Evolutionary conservation across 2,888 invertebrate genomes (phyloP).

Genomic region (Lepidocyrtoides sp.): DNA sequence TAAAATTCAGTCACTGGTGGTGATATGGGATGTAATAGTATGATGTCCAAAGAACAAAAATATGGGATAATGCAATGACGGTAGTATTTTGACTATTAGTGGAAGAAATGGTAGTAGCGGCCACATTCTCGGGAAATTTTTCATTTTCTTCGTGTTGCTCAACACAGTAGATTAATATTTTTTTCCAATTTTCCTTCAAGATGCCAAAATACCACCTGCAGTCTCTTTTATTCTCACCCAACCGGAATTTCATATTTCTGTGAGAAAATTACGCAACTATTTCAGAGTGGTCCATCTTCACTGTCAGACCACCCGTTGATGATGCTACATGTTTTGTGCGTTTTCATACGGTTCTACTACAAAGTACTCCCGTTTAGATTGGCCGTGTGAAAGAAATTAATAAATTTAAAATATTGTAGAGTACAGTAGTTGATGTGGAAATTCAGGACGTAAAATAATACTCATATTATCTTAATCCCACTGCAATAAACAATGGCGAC

Average conservation of each 20-base stretch:
- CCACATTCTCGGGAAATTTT: slow-evolving; percentile 29
- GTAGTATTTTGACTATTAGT: not conserved
- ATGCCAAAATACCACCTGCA: slow-evolving; percentile 2
- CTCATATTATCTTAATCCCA: no score
- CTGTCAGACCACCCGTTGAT: not conserved
- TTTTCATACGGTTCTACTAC: not conserved
- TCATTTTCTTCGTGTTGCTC: slow-evolving; percentile 69
- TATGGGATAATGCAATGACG: no score
- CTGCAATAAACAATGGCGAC: no score
- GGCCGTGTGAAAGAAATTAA: not conserved
- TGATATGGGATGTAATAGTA: no score
- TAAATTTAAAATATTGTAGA: not conserved
- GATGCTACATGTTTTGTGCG: not conserved
- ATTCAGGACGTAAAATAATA: not conserved
- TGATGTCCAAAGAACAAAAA: no score
- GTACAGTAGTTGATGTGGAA: not conserved
- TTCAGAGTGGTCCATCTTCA: not conserved
- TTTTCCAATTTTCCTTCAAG: slow-evolving; percentile 3
- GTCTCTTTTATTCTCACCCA: not conserved
- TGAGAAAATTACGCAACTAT: slow-evolving; percentile 11
- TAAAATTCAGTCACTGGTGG: no score
- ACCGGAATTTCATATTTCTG: not conserved
- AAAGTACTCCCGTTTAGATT: not conserved
- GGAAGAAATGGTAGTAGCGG: not conserved
- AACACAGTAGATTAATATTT: slow-evolving; percentile 14